Evolutionary conservation across 2,797 vertebrate genomes (phyloP).

Genomic region (Megaceryle alcyon): DNA sequence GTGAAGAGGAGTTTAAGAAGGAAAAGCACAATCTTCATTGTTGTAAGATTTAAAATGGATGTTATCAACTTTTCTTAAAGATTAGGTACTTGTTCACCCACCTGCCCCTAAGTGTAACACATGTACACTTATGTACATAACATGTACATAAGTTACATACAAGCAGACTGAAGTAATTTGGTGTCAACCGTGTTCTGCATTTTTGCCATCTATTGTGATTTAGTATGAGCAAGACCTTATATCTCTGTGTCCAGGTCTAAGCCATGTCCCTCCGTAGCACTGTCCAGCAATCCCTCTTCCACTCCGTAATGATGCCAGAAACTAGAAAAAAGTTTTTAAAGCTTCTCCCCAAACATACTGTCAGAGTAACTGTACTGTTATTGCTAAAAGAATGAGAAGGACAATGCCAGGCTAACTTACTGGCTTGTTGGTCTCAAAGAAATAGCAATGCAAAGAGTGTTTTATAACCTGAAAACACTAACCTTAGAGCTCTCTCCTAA

Average conservation of each 20-base stretch:
- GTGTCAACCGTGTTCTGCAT: too few species aligned
- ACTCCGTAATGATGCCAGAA: background rate
- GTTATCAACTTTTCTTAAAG: background rate
- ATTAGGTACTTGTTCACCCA: background rate
- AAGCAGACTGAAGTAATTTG: background rate
- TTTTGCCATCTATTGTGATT: background rate
- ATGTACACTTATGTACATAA: too few species aligned
- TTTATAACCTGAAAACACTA: background rate
- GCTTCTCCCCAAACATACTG: background rate
- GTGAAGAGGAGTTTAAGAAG: background rate
- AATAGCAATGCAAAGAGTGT: background rate
- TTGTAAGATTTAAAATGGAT: too few species aligned
- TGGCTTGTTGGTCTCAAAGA: background rate
- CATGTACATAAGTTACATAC: background rate
- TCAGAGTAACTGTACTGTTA: background rate
- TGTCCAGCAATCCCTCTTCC: background rate
- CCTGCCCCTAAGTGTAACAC: background rate
- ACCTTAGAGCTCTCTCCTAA: background rate
- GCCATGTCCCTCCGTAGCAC: background rate
- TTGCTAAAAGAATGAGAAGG: background rate
- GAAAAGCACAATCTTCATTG: too few species aligned
- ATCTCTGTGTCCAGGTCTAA: background rate
- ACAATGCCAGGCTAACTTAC: background rate
- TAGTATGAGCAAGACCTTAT: background rate
- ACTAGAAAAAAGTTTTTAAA: background rate